phyloP scores from a whole-genome alignment of 2,113 vertebrate species.

The Poecilia latipinna region DNA sequence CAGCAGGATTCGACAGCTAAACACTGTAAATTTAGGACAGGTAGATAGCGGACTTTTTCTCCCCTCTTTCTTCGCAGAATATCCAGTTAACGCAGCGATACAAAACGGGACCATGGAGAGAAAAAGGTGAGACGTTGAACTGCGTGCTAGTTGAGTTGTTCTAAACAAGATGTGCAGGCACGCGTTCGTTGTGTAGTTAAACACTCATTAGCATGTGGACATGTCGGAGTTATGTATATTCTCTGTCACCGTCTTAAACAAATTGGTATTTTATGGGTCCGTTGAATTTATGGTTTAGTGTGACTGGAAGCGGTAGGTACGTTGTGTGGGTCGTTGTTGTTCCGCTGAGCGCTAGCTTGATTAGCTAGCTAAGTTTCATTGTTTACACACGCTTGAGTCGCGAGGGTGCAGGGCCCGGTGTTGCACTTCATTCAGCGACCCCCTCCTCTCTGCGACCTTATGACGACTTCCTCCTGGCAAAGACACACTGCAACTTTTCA shows the following conservation, averaged over 20 bases:
- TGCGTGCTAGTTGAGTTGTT: slow-evolving; percentile 71
- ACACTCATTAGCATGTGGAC: slow-evolving; percentile 20
- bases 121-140: slow-evolving; percentile 86
- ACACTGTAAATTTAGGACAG: slow-evolving; percentile 44
- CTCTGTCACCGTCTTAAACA: not conserved
- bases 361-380: slow-evolving; percentile 74
- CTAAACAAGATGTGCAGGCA: slow-evolving; percentile 61
- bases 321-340: not conserved
- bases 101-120: slow-evolving; percentile 84
- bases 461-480: not conserved
- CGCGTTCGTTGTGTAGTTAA: slow-evolving; percentile 30
- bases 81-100: not conserved
- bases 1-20: slow-evolving; percentile 60
- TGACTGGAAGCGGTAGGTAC: not conserved
- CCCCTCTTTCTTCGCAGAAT: not conserved
- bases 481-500: not conserved
- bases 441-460: not conserved
- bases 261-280: rapidly evolving
- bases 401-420: slow-evolving; percentile 32
- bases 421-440: slow-evolving; percentile 1
- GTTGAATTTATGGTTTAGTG: rapidly evolving
- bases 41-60: slow-evolving; percentile 11
- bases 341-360: slow-evolving; percentile 65
- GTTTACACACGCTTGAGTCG: slow-evolving; percentile 73
- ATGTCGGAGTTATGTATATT: not conserved